These are phyloP conservation scores for Drosophila mercatorum DNA, from an alignment of 2,888 invertebrate genomes.

Conservation along the genomic window DNA sequence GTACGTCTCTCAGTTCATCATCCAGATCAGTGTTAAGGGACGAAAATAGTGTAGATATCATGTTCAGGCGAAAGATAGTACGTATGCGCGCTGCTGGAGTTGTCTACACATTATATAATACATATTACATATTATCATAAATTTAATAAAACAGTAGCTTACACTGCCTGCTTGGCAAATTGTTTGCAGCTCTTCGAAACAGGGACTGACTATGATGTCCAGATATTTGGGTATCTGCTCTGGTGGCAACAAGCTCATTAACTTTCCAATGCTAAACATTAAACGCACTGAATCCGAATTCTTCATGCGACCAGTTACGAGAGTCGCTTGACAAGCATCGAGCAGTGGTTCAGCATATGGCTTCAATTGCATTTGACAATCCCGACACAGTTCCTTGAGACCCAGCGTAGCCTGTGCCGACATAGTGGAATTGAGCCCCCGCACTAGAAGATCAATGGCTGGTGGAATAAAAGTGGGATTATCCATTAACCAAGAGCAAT, in stretches of 20 bases:
- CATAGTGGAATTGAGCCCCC: constrained; percentile 89
- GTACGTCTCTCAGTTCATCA: constrained; percentile 64
- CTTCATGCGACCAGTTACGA: constrained; percentile 87
- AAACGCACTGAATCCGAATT: constrained; percentile 89
- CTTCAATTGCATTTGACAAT: constrained; percentile 90
- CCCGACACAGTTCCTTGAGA: constrained; percentile 93
- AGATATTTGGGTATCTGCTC: constrained; percentile 89
- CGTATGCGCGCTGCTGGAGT: constrained; percentile 81
- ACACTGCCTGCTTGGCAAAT: constrained; percentile 86
- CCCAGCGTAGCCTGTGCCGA: constrained; percentile 94
- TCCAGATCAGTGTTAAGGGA: constrained; percentile 86
- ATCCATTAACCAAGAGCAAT: constrained; percentile 93
- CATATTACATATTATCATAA: not conserved
- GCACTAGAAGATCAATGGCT: constrained; percentile 89
- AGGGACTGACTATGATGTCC: constrained; percentile 89
- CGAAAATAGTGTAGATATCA: constrained; percentile 88
- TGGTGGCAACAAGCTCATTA: constrained; percentile 88
- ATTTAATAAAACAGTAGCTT: constrained; percentile 51
- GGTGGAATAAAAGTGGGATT: constrained; percentile 89
- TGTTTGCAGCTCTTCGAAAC: constrained; percentile 87
- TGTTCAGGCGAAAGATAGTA: constrained; percentile 88
- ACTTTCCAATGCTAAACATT: constrained; percentile 91
- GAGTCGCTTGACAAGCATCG: constrained; percentile 88
- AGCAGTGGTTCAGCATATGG: constrained; percentile 92
- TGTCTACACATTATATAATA: constrained; percentile 17